phyloP scores from a whole-genome alignment of 2,888 invertebrate genomes.

The Ochropacha duplaris region DNA sequence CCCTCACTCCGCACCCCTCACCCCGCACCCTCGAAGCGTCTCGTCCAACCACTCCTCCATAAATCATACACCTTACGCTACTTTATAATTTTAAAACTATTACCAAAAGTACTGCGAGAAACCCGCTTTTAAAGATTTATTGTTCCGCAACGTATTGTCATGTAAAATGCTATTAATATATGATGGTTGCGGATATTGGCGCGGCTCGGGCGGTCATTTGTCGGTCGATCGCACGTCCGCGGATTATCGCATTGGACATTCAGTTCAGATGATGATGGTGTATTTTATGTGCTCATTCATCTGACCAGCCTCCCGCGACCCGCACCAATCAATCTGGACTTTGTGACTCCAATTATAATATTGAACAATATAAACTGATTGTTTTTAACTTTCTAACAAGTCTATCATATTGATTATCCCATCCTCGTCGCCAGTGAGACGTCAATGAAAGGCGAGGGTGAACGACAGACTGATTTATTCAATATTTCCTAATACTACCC shows the following conservation, averaged over 20 bases:
- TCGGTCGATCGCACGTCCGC: background rate
- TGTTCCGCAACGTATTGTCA: background rate
- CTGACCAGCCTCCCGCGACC: no score
- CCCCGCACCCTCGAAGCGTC: background rate
- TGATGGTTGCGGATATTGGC: background rate
- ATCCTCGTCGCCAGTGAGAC: no score
- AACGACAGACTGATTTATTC: no score
- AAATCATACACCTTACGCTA: slow-evolving; percentile 30
- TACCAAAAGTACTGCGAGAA: slow-evolving; percentile 15
- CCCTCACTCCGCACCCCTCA: slow-evolving; percentile 5
- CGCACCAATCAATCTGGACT: background rate
- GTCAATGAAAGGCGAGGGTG: no score
- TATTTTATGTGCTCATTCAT: background rate
- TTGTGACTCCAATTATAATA: background rate
- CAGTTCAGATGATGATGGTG: background rate
- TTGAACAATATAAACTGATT: slow-evolving; percentile 6
- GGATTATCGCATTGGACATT: slow-evolving; percentile 1
- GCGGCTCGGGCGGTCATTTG: background rate
- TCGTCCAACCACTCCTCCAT: slow-evolving; percentile 25
- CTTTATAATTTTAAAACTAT: slow-evolving; percentile 43
- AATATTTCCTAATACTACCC: no score
- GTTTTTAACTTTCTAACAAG: background rate
- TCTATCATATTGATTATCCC: no score
- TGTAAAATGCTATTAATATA: background rate
- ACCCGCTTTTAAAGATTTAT: background rate